Percentiles rank a stretch among this genome's conserved stretches.
phyloP scores from a whole-genome alignment of 2,888 invertebrate genomes.

The Ametastegia equiseti region DNA sequence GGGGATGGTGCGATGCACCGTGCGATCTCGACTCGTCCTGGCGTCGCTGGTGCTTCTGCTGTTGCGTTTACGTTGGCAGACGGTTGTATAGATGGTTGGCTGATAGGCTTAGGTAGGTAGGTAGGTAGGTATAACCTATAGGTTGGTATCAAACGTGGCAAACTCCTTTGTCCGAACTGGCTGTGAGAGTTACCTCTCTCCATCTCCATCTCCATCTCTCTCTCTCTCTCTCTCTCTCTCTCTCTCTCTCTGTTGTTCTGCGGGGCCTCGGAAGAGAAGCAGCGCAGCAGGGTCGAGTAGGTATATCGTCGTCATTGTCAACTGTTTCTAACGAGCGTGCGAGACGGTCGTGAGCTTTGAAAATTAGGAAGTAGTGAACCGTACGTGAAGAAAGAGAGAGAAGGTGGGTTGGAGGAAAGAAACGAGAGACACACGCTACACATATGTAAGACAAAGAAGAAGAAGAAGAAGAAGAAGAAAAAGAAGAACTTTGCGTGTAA shows the following conservation, averaged over 20 bases:
- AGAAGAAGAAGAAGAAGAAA: background rate
- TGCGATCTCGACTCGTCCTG: background rate
- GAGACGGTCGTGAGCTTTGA: conserved; percentile 36
- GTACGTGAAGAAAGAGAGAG: background rate
- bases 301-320: conserved; percentile 35
- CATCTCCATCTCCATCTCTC: background rate
- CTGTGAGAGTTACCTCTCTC: conserved; percentile 20
- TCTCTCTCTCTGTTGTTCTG: background rate
- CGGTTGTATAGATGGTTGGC: conserved; percentile 9
- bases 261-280: background rate
- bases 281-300: background rate
- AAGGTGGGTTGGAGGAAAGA: background rate
- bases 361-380: conserved; percentile 45
- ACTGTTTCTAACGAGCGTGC: conserved; percentile 38
- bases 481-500: conserved; percentile 22
- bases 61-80: conserved; percentile 3
- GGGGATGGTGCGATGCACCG: background rate
- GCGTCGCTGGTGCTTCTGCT: too few species aligned
- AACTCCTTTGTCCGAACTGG: conserved; percentile 45
- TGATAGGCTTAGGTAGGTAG: conserved; percentile 32
- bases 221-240: background rate
- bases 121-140: too few species aligned
- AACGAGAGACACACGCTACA: too few species aligned
- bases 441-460: background rate
- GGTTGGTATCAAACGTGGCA: conserved; percentile 44